Conservation (phyloP, 2,888 invertebrate genomes). For the Drosophila colorata region DNA sequence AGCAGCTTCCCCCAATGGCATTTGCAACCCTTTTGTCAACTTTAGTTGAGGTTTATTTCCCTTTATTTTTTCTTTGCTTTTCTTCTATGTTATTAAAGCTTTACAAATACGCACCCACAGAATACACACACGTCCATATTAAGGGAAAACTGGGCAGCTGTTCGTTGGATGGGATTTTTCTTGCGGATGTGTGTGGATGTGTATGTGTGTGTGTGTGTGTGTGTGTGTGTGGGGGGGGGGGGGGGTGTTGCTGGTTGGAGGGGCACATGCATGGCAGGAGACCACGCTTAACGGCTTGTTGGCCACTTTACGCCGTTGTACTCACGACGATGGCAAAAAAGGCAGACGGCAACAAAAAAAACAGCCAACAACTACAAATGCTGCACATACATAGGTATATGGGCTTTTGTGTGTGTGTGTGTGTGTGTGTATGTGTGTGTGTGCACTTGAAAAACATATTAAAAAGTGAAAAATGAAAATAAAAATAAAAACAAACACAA, state of each 20-base stretch:
- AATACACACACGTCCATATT: not conserved
- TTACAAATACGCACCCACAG: constrained; percentile 27
- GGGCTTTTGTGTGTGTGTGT: constrained; percentile 1
- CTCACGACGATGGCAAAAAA: constrained; percentile 42
- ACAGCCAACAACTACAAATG: constrained; percentile 24
- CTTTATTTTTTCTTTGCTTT: constrained; percentile 16
- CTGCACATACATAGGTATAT: not conserved
- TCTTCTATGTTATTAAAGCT: constrained; percentile 32
- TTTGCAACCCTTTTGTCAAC: constrained; percentile 50
- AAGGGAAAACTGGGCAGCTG: not conserved
- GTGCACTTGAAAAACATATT: constrained; percentile 44
- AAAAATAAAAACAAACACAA: constrained; percentile 22
- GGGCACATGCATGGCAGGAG: constrained; percentile 45
- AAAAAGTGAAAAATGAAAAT: constrained; percentile 20
- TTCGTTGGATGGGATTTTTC: constrained; percentile 9
- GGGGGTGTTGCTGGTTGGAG: constrained; percentile 1
- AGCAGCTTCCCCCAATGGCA: constrained; percentile 20
- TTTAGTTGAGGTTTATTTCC: constrained; percentile 20
- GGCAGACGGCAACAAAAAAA: constrained; percentile 53
- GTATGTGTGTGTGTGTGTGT: not conserved
- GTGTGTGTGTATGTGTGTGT: constrained; percentile 1
- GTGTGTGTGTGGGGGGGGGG: not conserved
- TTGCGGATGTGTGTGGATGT: not conserved
- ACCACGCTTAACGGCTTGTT: constrained; percentile 75
- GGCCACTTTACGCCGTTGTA: constrained; percentile 74